phyloP scores from a whole-genome alignment of 2,797 vertebrate species.

The Bucorvus abyssinicus region DNA sequence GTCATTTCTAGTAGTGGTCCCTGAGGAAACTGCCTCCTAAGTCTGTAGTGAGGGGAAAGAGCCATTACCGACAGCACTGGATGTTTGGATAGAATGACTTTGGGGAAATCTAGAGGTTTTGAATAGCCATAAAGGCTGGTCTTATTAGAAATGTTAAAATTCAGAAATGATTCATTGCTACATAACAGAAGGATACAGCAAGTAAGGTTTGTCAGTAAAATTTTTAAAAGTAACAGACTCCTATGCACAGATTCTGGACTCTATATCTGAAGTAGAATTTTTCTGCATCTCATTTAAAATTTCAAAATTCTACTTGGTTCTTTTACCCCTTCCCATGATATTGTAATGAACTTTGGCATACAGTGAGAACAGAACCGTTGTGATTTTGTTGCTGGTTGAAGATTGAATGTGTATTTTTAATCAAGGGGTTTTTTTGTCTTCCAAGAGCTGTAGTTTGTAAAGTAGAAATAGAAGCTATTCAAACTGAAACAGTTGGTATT shows the following conservation, averaged over 20 bases:
- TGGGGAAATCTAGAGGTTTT: not conserved
- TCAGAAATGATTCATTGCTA: not conserved
- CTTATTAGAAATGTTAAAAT: not conserved
- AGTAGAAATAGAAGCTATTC: not conserved
- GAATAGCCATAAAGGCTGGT: not conserved
- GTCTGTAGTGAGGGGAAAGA: not conserved
- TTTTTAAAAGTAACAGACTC: not conserved
- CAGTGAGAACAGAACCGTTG: not conserved
- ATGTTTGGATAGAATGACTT: not conserved
- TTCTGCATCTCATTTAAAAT: not conserved
- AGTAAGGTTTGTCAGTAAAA: not conserved
- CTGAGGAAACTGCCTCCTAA: not conserved
- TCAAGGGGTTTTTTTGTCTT: not conserved
- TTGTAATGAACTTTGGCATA: not conserved
- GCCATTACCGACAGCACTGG: not conserved
- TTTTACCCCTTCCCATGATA: not conserved
- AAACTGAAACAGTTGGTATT: not conserved
- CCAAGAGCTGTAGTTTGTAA: not conserved
- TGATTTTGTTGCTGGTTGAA: not conserved
- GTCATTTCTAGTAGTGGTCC: not conserved
- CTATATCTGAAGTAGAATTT: not conserved
- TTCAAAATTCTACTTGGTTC: not conserved
- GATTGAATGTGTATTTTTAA: not conserved
- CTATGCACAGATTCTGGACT: not conserved
- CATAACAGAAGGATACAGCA: not conserved